Base-by-base conservation (phyloP, 2,113 vertebrate species). In the Engraulis encrasicolus region DNA sequence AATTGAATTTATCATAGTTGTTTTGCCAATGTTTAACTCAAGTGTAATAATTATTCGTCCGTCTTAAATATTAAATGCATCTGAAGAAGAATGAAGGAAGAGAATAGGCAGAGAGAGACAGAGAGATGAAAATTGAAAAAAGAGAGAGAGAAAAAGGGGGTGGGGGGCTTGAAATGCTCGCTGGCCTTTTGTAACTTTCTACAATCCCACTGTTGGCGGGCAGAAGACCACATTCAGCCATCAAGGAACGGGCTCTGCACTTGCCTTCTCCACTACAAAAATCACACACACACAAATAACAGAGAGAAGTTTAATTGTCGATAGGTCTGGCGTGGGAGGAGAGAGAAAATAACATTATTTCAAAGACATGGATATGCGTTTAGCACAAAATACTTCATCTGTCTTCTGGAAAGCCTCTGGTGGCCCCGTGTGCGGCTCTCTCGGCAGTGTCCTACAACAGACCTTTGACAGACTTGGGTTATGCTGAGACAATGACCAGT, bases 231-330 rank as follows among this genome's bases (percentile, higher is more conserved):
- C 96, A 97, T 97, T 99, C 97, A 98, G 97, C 96, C 98, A 97
- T 98, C 98, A 96, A 97, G 96, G 97, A 98, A 95, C 93, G 93
- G 96, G 96, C 96, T 97, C 96, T 98, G 97, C 97, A 96, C 97
- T 97, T 99, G 97, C 97, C 97, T 99, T 98, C 98, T 99, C 97
- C 97, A 98, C 98, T 99, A 99, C 95, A 98, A 99, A 98, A 98
- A 96, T 97, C 96, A 98, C 97, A 97, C 97, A 92, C 92, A 93
- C 90, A 96, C 97, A 99, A 97, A 99, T 98, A 97, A 99, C 97
- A 99, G 95, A 99, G 97, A 99, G 95, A 98, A 98, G 95, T 99
- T 99, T 97, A 95, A 94, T 93, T 93, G 90, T 95, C 97, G 95
- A 95, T 95, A 96, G 94, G 92, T 93, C 91, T 89, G 91, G 91